Base-by-base conservation (phyloP, 2,113 vertebrate genomes). In the Genyomyrus donnyi region DNA sequence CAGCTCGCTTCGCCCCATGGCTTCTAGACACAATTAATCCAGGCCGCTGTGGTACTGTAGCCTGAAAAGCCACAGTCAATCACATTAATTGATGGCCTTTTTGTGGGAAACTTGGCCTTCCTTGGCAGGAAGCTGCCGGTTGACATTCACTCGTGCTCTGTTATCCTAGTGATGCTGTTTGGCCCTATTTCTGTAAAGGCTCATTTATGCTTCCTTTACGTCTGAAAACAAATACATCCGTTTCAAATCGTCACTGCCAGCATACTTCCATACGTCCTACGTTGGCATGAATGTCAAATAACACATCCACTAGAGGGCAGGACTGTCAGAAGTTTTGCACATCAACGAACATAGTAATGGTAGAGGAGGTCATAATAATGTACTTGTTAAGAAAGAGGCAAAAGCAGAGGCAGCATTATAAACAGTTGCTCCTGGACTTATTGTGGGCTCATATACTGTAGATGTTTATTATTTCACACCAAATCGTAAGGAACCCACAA, bases 1-100 rank as follows among this genome's bases (percentile, higher is more conserved):
- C 85, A 87, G 48, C 85, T 87, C 85, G 24, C 45, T 42, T 24
- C 15, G 83, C 45, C 42, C 83, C 39, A 85, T n/a, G 42, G 46
- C 39, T 21, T 31, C 48, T 48, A 86, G 48, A 86, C 85, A 87
- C n/a, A 87, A 87, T 87, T 50, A 87, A 87, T 87, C 85, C 5
- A 4, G 21, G 46, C 21, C 48, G 4, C n/a, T 46, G 45, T 50
- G n/a, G 48, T 21, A 50, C n/a, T 27, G 10, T 31, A 13, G 85
- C 85, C 49, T 50, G 4, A 86, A 24, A n/a, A 50, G 49, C 49
- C 85, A 85, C 39, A 85, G 83, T 85, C 42, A 52, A 52, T 50
- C 46, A 50, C 45, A 46, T 87, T 52, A 87, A 52, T 87, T 50
- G 49, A 50, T 86, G 24, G 84, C 24, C 46, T n/a, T 87, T 52